Conservation (phyloP, 2,797 vertebrate genomes). For the Onychomys leucogaster region DNA sequence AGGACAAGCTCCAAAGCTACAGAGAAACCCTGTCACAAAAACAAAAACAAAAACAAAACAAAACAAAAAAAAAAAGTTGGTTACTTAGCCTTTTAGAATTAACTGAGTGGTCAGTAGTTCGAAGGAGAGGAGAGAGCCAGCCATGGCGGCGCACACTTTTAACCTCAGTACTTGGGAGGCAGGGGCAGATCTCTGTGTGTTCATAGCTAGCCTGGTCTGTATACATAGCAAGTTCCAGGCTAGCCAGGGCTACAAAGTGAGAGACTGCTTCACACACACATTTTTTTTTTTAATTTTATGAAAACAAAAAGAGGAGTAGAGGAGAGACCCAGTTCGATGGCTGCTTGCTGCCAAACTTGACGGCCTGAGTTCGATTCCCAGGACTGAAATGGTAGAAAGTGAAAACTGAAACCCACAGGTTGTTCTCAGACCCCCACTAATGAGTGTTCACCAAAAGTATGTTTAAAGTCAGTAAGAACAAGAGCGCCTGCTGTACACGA, state of each 20-base stretch:
- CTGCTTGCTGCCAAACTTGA: neutral
- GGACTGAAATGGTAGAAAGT: neutral
- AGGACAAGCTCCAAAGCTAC: no score
- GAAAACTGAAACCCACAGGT: neutral
- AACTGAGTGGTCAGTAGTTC: neutral
- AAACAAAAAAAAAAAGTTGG: no score
- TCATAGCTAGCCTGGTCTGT: neutral
- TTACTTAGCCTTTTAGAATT: neutral
- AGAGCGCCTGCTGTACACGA: neutral
- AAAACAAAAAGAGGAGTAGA: neutral
- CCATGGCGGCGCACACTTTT: neutral
- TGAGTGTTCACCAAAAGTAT: neutral
- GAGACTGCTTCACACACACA: neutral
- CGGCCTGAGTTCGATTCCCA: neutral
- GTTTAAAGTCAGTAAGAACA: slow-evolving; percentile 1
- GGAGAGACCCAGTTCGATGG: neutral
- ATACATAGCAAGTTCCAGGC: neutral
- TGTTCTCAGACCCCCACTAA: neutral
- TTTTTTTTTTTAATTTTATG: neutral
- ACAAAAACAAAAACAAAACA: no score
- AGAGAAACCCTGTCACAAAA: no score
- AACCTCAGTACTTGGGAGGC: neutral
- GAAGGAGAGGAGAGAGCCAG: neutral
- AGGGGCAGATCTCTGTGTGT: neutral
- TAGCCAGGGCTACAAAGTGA: neutral